These are phyloP conservation scores for Australoheros scitulus DNA, from an alignment of 2,113 vertebrate genomes.

Conservation along the genomic window DNA sequence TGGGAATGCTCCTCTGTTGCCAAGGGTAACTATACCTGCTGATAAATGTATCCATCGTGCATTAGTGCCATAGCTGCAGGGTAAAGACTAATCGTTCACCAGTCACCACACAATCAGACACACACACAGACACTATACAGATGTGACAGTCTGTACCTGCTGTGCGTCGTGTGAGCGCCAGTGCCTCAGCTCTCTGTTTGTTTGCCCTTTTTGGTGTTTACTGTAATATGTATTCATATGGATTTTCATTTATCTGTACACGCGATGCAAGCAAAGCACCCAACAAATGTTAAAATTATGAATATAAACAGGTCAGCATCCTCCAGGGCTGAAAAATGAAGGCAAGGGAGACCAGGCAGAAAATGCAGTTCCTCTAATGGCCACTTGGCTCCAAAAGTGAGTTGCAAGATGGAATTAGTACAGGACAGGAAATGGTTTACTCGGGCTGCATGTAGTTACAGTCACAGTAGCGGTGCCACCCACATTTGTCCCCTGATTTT, in stretches of 20 bases:
- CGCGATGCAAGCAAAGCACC: not conserved
- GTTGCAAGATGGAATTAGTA: too few species aligned
- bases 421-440: too few species aligned
- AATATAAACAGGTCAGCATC: not conserved
- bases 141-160: not conserved
- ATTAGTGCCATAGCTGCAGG: slow-evolving; percentile 6
- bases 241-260: not conserved
- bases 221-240: not conserved
- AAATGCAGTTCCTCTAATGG: too few species aligned
- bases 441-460: not conserved
- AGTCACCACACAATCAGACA: not conserved
- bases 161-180: not conserved
- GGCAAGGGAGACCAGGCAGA: not conserved
- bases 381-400: too few species aligned
- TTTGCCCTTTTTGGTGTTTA: not conserved
- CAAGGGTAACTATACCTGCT: slow-evolving; percentile 33
- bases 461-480: not conserved
- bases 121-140: not conserved
- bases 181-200: not conserved
- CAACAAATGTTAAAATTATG: not conserved
- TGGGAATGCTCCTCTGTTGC: slow-evolving; percentile 24
- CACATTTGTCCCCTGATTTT: too few species aligned
- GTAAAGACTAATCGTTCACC: not conserved
- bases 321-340: not conserved
- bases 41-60: slow-evolving; percentile 18